A percentile compares a stretch with the other conserved stretches of the same genome.
Evolutionary conservation across 2,888 invertebrate genomes (phyloP).

Genomic region (Tipula unca): DNA sequence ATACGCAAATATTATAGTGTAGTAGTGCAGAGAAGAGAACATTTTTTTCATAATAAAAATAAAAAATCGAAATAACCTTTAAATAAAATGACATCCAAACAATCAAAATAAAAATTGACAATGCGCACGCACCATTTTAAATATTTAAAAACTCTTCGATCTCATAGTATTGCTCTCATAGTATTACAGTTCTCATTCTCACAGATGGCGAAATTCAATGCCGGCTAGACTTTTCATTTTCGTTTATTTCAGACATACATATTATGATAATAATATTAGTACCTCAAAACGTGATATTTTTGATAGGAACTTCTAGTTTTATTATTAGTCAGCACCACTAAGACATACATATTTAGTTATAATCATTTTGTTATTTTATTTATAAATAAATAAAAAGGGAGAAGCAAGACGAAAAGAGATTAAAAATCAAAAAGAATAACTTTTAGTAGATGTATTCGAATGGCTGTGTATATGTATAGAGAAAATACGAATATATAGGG

Average conservation of each 20-base stretch:
- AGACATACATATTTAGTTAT: not conserved
- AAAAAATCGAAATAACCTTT: no score
- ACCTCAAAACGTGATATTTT: slow-evolving; percentile 15
- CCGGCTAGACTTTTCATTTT: slow-evolving; percentile 19
- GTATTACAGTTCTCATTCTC: not conserved
- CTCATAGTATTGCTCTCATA: not conserved
- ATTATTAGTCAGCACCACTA: slow-evolving; percentile 1
- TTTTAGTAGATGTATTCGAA: not conserved
- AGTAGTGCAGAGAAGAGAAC: not conserved
- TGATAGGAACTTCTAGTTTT: not conserved
- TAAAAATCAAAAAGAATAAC: not conserved
- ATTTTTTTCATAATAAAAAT: not conserved
- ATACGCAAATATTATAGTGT: not conserved
- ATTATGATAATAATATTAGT: not conserved
- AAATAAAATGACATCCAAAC: not conserved
- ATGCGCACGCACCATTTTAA: slow-evolving; percentile 16
- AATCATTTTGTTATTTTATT: not conserved
- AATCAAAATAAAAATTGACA: not conserved
- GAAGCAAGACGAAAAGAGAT: not conserved
- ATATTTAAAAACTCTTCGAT: not conserved
- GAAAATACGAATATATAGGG: not conserved
- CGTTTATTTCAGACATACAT: slow-evolving; percentile 14
- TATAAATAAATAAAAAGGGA: not conserved
- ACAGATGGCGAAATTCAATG: not conserved
- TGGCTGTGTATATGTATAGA: not conserved